Percentiles rank a stretch among this genome's conserved stretches.
phyloP scores from a whole-genome alignment of 64 coral and sea anemone species.

The Porites lutea region DNA sequence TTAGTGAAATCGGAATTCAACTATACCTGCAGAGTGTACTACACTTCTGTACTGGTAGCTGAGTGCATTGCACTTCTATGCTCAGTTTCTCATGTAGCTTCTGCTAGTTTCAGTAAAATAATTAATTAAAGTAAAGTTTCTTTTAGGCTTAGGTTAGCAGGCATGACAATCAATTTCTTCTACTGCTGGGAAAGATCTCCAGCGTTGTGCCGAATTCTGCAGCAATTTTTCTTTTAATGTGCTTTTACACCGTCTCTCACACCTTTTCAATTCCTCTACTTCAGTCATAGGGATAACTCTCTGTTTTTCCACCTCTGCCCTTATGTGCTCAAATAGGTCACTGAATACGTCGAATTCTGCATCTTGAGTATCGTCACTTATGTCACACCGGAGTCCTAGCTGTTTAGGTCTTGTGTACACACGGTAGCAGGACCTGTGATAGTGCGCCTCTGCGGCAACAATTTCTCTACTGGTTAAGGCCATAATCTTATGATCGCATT shows the following conservation, averaged over 20 bases:
- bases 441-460: slow-evolving; percentile 39
- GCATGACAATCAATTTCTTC: slow-evolving; percentile 3
- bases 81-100: too few relatives aligned
- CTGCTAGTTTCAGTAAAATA: too few relatives aligned
- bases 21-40: too few relatives aligned
- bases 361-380: neutral
- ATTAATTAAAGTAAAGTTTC: too few relatives aligned
- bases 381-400: neutral
- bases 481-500: slow-evolving; percentile 42
- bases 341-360: neutral
- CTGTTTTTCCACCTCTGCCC: neutral
- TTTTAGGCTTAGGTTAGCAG: neutral
- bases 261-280: slow-evolving; percentile 9
- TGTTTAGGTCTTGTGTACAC: neutral
- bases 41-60: too few relatives aligned
- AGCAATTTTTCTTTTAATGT: slow-evolving; percentile 39
- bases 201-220: slow-evolving; percentile 10
- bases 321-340: neutral
- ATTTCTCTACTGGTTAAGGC: slow-evolving; percentile 39
- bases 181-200: slow-evolving; percentile 20
- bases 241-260: neutral
- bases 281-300: slow-evolving; percentile 20
- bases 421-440: slow-evolving; percentile 3
- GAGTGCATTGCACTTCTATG: too few relatives aligned
- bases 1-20: too few relatives aligned